Evolutionary conservation across 2,113 vertebrate species (phyloP), one percentile per base, ranked within the genome.

Genomic region (Phocoena sinus): DNA sequence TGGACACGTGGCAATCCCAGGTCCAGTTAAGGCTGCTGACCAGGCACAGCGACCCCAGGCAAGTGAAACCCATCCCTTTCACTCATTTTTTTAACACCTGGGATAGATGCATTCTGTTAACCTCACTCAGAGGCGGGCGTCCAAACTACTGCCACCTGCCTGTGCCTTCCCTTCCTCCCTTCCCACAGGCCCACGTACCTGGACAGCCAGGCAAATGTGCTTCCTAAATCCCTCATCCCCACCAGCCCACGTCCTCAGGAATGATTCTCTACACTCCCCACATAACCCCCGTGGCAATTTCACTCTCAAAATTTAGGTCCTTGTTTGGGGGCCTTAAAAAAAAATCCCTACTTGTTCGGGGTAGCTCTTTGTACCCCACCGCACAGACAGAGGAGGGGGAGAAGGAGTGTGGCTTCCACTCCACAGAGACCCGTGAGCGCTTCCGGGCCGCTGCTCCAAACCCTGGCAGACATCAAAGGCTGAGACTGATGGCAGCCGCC

Each of bases 141-240:
- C 92, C 92, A 33, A 65, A 81, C 76, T 88, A 92, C 89, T 68
- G 97, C 92, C 95, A 93, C 95, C 98, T 96, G 82, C 91, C 68
- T 67, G 77, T 50, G 15, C 41, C 84, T 91, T 67, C 79, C 68
- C 53, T 36, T 8, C 63, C 89, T 47, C 28, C 83, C 93, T 84
- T 67, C 15, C 14, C 1, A n/a, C 28, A 62, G 17, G 33, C 62
- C 47, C 25, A 26, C 18, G 21, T 63, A 70, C 60, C 41, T 41
- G 5, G 56, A 85, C n/a, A 8, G 26, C 41, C 63, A 76, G 25
- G 17, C 62, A 53, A 58, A 47, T 1, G 58, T 1, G 3, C 33
- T 31, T 47, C 44, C 56, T 56, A 4, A 13, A 36, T 33, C 74
- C 62, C 50, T 38, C 20, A 53, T 1, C 26, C 15, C 0, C 0